Evolutionary conservation across 2,888 invertebrate species (phyloP).

Genomic region (Brachyopa scutellaris): DNA sequence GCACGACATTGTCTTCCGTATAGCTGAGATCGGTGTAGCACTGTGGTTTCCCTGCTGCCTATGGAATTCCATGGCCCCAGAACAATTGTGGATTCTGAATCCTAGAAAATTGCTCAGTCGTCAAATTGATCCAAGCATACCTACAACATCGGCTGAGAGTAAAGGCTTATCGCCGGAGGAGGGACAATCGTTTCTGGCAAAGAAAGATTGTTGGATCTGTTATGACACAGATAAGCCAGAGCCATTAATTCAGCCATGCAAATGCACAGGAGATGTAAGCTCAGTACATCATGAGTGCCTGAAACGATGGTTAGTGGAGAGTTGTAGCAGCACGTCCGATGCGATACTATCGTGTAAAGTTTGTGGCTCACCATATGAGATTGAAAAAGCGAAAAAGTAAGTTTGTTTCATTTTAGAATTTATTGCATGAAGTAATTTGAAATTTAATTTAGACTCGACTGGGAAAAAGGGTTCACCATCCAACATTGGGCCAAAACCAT

Average conservation of each 20-base stretch:
- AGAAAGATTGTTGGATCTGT: slow-evolving; percentile 96
- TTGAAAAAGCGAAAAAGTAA: slow-evolving; percentile 88
- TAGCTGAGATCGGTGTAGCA: slow-evolving; percentile 95
- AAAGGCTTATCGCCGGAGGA: slow-evolving; percentile 81
- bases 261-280: slow-evolving; percentile 95
- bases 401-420: slow-evolving; percentile 58
- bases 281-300: slow-evolving; percentile 96
- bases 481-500: slow-evolving; percentile 93
- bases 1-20: slow-evolving; percentile 94
- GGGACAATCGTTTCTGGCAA: slow-evolving; percentile 84
- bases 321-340: slow-evolving; percentile 87
- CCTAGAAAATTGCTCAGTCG: slow-evolving; percentile 91
- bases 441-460: slow-evolving; percentile 85
- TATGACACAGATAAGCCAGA: slow-evolving; percentile 92
- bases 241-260: slow-evolving; percentile 93
- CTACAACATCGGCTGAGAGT: slow-evolving; percentile 80
- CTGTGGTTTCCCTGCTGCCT: slow-evolving; percentile 97
- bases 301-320: slow-evolving; percentile 94
- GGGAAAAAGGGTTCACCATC: slow-evolving; percentile 92
- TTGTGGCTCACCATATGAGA: slow-evolving; percentile 91
- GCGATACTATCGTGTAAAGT: slow-evolving; percentile 91
- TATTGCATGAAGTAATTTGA: background rate
- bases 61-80: slow-evolving; percentile 98
- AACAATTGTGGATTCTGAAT: slow-evolving; percentile 96
- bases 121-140: slow-evolving; percentile 84